These are phyloP conservation scores for Gallinago nigripennis DNA, from an alignment of 2,797 vertebrate species.

Conservation along the genomic window DNA sequence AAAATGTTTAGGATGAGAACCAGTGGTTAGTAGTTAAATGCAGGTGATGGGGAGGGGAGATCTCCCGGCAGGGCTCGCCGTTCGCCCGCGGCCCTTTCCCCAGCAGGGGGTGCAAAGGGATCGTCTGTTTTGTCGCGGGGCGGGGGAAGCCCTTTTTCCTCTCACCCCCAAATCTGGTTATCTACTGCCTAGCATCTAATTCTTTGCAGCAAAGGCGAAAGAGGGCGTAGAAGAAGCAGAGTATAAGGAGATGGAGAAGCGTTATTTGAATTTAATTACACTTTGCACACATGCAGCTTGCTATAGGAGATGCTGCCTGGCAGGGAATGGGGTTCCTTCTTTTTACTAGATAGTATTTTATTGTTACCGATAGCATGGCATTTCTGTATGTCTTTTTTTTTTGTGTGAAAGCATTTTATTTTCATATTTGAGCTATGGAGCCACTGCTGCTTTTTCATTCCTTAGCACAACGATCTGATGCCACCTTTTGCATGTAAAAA, in stretches of 20 bases:
- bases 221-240: background rate
- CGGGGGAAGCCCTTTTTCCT: background rate
- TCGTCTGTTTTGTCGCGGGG: background rate
- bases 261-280: background rate
- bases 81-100: background rate
- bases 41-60: accelerated
- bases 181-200: background rate
- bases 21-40: accelerated
- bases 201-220: background rate
- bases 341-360: background rate
- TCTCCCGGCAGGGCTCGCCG: accelerated
- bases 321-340: background rate
- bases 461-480: background rate
- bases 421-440: background rate
- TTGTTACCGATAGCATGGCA: background rate
- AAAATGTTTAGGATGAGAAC: accelerated
- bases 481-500: background rate
- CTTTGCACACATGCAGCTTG: background rate
- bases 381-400: background rate
- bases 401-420: background rate
- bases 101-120: constrained; percentile 44
- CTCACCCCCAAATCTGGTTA: no score
- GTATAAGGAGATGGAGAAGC: background rate
- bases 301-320: background rate
- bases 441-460: background rate